Evolutionary conservation across 2,888 invertebrate genomes (phyloP), one percentile per base, ranked within the genome.

Genomic region (Opisthograptis luteolata): DNA sequence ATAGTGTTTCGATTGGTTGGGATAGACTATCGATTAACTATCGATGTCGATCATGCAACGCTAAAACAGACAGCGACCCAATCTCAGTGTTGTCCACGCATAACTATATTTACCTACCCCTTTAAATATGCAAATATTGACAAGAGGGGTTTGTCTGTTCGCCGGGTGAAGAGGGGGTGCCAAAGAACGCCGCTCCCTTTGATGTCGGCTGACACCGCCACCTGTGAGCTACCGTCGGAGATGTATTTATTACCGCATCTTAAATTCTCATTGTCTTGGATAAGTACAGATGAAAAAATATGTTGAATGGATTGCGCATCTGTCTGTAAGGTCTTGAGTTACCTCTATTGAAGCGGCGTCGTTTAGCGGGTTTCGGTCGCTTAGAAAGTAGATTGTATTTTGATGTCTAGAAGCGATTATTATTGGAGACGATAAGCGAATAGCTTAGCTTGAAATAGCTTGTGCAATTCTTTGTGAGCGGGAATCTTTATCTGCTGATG

Each of bases 81-180:
- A 67, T 69, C 61, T 60, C 64, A n/a, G n/a, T n/a, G n/a, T n/a
- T n/a, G 52, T 57, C 63, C 25, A 9, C 60, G 13, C 10, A 34
- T 62, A 65, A 66, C 60, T 66, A 42, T 62, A 67, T 76, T 76
- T 78, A 71, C 68, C n/a, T n/a, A n/a, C n/a, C n/a, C 63, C 60
- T 66, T 74, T 80, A 73, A 75, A 60, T 70, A 84, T 80, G 84
- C 81, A 80, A 84, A 83, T 80, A 79, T 80, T 78, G 75, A 78
- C 76, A 65, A 53, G 52, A 46, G 59, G 52, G 55, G 54, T 51
- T 37, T 14, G 32, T 6, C 43, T 12, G 20, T 10, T 32, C 9
- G 32, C 14, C 27, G 42, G 28, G 30, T 8, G 37, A 37, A 43
- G 55, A 32, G 46, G 57, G 58, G 56, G 60, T 53, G 60, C 64